Evolutionary conservation across 1,140 invertebrate species (phyloP), one percentile per base, ranked within the genome.

Genomic region (Nymphalis io): DNA sequence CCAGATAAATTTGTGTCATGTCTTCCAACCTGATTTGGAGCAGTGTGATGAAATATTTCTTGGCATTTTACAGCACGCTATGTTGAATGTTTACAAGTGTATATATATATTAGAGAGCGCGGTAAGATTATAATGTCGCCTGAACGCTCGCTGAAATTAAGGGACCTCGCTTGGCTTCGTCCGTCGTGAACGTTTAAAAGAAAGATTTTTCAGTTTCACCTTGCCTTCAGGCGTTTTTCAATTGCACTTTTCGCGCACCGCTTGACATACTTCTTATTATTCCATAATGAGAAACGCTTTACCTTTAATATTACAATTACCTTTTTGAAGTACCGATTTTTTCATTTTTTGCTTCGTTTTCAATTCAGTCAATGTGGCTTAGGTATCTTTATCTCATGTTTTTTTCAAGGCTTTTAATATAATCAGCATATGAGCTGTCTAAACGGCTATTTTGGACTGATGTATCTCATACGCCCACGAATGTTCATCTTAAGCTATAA

Each of bases 281-380:
- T 69, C 58, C 62, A 40, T 76, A 73, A 76, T 73, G 71, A 76
- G 72, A 65, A 76, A 40, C 60, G 57, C 53, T 75, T 70, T 61
- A 69, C 70, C 60, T 69, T 72, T 63, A 61, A 71, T 74, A 59
- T 72, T 61, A 75, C 73, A 72, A 72, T 72, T 61, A 57, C 61
- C 62, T 27, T 27, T 55, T 8, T 21, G 15, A 3, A 27, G 15
- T 23, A 55, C 51, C 1, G 51, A 55, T 55, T 1, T 12, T 44
- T 55, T 21, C 51, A 4, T 20, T 21, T 23, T 55, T 27, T 55
- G 15, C 18, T 55, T n/a, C 11, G 12, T 18, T 55, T 55, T n/a
- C 1, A 11, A 12, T 51, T 51, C 10, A 1, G 18, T 3, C 8
- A 48, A 3, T 20, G 4, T 18, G 5, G 6, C 16, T 48, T 3